Percentiles rank a stretch among this genome's conserved stretches.
Evolutionary conservation across 2,797 vertebrate species (phyloP).

Genomic region (Platalea minor): DNA sequence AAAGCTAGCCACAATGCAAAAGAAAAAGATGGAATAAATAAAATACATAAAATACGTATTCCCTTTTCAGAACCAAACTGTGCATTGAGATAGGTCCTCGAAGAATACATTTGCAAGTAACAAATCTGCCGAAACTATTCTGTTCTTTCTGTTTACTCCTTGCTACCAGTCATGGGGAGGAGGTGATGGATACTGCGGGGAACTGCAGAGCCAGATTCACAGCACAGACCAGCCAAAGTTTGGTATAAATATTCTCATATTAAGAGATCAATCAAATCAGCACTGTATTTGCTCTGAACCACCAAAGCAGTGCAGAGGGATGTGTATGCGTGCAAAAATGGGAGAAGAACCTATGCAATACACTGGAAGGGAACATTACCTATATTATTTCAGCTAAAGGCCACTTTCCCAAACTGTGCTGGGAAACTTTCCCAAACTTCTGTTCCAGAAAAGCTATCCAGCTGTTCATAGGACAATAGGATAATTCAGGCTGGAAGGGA

Average conservation of each 20-base stretch:
- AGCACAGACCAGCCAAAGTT: background rate
- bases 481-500: background rate
- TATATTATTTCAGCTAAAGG: background rate
- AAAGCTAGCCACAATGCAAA: background rate
- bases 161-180: background rate
- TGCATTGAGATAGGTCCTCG: background rate
- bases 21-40: background rate
- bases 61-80: background rate
- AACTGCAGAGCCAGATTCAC: background rate
- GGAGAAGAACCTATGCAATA: background rate
- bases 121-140: background rate
- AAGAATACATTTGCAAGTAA: background rate
- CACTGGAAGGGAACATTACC: background rate
- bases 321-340: background rate
- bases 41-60: background rate
- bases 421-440: background rate
- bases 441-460: background rate
- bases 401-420: background rate
- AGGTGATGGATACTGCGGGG: background rate
- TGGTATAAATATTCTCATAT: background rate
- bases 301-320: background rate
- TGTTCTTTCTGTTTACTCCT: background rate
- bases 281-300: background rate
- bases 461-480: background rate
- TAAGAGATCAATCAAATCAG: background rate